Evolutionary conservation across 1,140 invertebrate species (phyloP), one percentile per base, ranked within the genome.

Genomic region (Microplitis demolitor): DNA sequence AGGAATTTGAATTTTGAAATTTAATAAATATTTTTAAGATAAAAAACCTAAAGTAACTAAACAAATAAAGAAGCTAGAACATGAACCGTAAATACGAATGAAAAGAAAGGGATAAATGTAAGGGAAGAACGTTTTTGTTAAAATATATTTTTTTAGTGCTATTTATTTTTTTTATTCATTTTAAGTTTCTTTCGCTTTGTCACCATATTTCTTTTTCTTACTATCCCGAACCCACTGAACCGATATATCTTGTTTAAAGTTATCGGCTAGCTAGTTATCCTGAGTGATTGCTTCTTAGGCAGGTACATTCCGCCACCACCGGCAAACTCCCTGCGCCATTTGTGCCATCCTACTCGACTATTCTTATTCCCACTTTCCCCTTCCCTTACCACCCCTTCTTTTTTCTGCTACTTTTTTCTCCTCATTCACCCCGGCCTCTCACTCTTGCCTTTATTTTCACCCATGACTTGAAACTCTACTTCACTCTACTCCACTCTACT

Each of bases 161-260:
- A 16, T 62, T 63, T 63, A 9, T 70, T 39, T 62, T 50, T 45
- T 34, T 62, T 62, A 14, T 62, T 45, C 16, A 60, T 45, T 71
- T 72, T 50, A 66, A 51, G 69, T 63, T 73, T 75, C 70, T 72
- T 74, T 75, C 69, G 67, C 66, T 66, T 75, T 37, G 4, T 39
- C 14, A 31, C 63, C 35, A 66, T 31, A 24, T 24, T 45, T 45
- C n/a, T 68, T 35, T 33, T 34, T 24, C 50, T 16, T 54, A 9
- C 5, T 56, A 14, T 39, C 39, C 68, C 8, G 37, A 11, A 8
- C 5, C 24, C 51, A 14, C 14, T 14, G 3, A 50, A 64, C 73
- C 78, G 75, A 80, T 82, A 79, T 78, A 81, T 79, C 77, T 81
- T 76, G 77, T 78, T 80, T 79, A 79, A 79, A 80, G 78, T 79